Percentiles rank a stretch among this genome's conserved stretches.
phyloP scores from a whole-genome alignment of 2,797 vertebrate genomes.

The Notolepis coatsorum region DNA sequence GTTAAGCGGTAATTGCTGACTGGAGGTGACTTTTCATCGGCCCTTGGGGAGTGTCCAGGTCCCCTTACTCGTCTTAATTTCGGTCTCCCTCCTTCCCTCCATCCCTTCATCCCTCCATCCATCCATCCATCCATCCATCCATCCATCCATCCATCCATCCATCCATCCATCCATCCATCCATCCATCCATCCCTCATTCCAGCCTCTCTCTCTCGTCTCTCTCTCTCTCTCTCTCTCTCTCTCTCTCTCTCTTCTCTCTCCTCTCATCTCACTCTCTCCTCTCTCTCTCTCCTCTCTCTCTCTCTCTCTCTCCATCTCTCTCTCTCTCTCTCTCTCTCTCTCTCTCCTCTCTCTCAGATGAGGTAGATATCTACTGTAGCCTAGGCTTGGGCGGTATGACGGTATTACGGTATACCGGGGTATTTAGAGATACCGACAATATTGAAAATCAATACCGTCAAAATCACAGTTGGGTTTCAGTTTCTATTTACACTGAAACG shows the following conservation, averaged over 20 bases:
- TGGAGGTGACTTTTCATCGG: slow-evolving; percentile 61
- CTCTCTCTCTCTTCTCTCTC: slow-evolving; percentile 36
- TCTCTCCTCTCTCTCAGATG: slow-evolving; percentile 5
- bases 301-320: slow-evolving; percentile 34
- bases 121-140: slow-evolving; percentile 33
- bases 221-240: slow-evolving; percentile 5
- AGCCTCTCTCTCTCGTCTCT: too few relatives aligned
- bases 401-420: too few relatives aligned
- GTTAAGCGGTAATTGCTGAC: slow-evolving; percentile 67
- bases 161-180: slow-evolving; percentile 11
- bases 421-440: too few relatives aligned
- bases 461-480: too few relatives aligned
- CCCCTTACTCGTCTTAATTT: slow-evolving; percentile 49
- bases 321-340: slow-evolving; percentile 28
- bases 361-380: too few relatives aligned
- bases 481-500: too few relatives aligned
- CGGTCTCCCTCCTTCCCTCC: slow-evolving; percentile 22
- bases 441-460: too few relatives aligned
- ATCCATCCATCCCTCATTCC: too few relatives aligned
- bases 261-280: slow-evolving; percentile 78
- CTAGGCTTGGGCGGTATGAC: too few relatives aligned
- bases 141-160: slow-evolving; percentile 10
- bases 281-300: slow-evolving; percentile 50
- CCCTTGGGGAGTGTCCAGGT: slow-evolving; percentile 42
- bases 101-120: slow-evolving; percentile 12